Conservation (phyloP, 92 coral and sea anemone genomes). For the Siderastrea siderea region DNA sequence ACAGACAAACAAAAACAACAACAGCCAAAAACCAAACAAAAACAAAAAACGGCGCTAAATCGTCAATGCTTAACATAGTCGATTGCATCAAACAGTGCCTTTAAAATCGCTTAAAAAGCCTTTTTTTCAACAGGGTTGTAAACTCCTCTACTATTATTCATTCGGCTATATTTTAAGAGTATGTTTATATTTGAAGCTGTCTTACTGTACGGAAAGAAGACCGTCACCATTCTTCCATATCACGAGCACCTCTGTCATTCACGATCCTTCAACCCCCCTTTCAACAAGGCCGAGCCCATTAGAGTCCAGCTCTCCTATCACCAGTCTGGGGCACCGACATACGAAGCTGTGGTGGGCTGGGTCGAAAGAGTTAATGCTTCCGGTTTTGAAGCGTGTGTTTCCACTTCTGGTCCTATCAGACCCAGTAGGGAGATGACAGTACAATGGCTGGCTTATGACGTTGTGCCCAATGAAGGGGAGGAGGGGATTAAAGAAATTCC, state of each 20-base stretch:
- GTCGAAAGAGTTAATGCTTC: slow-evolving; percentile 64
- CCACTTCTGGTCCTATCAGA: slow-evolving; percentile 79
- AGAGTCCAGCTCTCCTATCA: slow-evolving; percentile 61
- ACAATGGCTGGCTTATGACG: slow-evolving; percentile 76
- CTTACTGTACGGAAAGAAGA: slow-evolving; percentile 42
- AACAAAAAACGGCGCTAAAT: no score
- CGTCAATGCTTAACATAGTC: no score
- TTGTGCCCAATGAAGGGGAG: slow-evolving; percentile 49
- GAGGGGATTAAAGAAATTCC: slow-evolving; percentile 59
- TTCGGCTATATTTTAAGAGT: neutral
- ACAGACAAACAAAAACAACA: no score
- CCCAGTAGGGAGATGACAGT: slow-evolving; percentile 63
- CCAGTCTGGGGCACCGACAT: slow-evolving; percentile 65
- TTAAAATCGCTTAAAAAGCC: neutral
- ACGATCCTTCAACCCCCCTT: slow-evolving; percentile 45
- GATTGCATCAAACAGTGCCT: no score
- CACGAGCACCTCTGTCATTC: slow-evolving; percentile 53
- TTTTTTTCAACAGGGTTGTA: neutral
- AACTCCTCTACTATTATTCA: neutral
- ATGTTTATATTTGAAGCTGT: neutral
- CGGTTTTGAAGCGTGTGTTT: slow-evolving; percentile 79
- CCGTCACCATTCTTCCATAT: slow-evolving; percentile 41
- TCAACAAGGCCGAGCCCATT: slow-evolving; percentile 18
- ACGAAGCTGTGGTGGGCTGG: slow-evolving; percentile 89
- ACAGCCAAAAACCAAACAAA: no score